Conservation (phyloP, 2,113 vertebrate genomes). For the Pollachius pollachius region DNA sequence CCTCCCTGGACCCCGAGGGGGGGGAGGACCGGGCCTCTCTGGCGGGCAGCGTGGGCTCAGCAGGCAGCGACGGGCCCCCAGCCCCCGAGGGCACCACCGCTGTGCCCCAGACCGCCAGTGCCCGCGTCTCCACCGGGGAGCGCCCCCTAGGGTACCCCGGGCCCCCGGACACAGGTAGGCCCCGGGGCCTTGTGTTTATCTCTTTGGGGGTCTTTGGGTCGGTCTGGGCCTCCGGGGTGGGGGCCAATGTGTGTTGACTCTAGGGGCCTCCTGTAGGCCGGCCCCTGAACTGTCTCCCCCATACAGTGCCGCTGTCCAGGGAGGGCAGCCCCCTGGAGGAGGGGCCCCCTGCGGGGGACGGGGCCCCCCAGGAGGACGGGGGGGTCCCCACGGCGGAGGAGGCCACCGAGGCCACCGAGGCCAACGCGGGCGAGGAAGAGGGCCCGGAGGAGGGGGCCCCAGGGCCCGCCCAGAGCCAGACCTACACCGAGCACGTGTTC, state of each 20-base stretch:
- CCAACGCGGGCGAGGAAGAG: slow-evolving; percentile 72
- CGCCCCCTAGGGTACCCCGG: slow-evolving; percentile 77
- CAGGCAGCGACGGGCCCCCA: slow-evolving; percentile 81
- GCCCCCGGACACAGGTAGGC: slow-evolving; percentile 47
- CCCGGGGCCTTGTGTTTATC: neutral
- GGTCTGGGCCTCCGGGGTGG: neutral
- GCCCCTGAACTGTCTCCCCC: neutral
- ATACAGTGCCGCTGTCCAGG: slow-evolving; percentile 60
- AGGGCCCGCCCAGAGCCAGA: slow-evolving; percentile 65
- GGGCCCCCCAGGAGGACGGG: slow-evolving; percentile 79
- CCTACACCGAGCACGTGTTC: slow-evolving; percentile 94
- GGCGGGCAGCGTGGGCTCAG: slow-evolving; percentile 70
- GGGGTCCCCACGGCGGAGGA: slow-evolving; percentile 86
- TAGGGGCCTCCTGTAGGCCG: too few relatives aligned
- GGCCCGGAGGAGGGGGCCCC: slow-evolving; percentile 68
- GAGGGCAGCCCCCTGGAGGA: slow-evolving; percentile 75
- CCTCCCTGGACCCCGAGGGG: slow-evolving; percentile 80
- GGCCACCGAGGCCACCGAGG: slow-evolving; percentile 91
- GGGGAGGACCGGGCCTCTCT: slow-evolving; percentile 76
- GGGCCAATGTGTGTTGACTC: too few relatives aligned
- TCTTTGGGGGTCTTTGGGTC: neutral
- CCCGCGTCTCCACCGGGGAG: slow-evolving; percentile 74
- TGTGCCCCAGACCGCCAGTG: slow-evolving; percentile 83
- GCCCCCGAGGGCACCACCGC: slow-evolving; percentile 80
- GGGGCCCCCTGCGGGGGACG: slow-evolving; percentile 83